Evolutionary conservation across 1,140 invertebrate genomes (phyloP).

Genomic region (Brachionus asplanchnoidis): DNA sequence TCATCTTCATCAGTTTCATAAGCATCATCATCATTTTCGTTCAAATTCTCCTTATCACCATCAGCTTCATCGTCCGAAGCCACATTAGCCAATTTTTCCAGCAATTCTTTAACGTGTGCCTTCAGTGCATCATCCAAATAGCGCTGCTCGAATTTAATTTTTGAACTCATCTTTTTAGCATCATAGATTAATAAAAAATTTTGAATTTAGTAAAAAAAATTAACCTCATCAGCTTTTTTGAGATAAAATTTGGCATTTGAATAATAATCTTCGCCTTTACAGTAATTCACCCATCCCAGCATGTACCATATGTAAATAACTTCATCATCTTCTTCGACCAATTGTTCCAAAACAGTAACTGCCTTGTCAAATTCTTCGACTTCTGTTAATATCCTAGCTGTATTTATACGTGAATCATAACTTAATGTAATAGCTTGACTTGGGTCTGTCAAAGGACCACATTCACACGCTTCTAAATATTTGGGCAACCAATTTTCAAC

Average conservation of each 20-base stretch:
- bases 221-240: conserved; percentile 52
- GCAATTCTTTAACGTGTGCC: neutral
- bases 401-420: conserved; percentile 47
- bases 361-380: conserved; percentile 51
- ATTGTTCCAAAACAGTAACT: conserved; percentile 47
- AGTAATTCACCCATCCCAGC: conserved; percentile 54
- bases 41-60: conserved; percentile 23
- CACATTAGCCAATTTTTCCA: neutral
- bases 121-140: conserved; percentile 24
- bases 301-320: conserved; percentile 55
- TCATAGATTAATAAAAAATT: neutral
- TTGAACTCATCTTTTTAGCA: neutral
- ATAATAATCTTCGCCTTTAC: conserved; percentile 52
- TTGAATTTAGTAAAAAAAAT: neutral
- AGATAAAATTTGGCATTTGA: conserved; percentile 54
- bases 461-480: neutral
- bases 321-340: conserved; percentile 49
- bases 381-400: conserved; percentile 54
- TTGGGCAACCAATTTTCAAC: conserved; percentile 18
- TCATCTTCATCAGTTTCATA: conserved; percentile 34
- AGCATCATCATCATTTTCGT: neutral
- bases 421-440: conserved; percentile 17
- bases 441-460: conserved; percentile 5
- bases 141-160: conserved; percentile 26
- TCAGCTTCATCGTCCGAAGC: conserved; percentile 18